Base-by-base conservation (phyloP, 2,113 vertebrate genomes). In the Reinhardtius hippoglossoides region DNA sequence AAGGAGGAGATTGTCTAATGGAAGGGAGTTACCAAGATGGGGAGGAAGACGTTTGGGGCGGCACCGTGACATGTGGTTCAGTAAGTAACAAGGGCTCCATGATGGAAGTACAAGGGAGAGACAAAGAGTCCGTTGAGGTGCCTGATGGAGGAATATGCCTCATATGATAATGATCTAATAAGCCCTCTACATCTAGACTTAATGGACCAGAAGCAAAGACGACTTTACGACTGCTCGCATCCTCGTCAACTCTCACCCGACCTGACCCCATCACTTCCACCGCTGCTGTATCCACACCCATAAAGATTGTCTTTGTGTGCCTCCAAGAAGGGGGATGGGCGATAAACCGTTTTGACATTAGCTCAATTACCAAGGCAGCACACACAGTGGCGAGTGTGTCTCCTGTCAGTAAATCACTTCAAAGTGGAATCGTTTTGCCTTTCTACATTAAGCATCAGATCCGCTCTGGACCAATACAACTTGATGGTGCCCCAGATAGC, bases 301-400 rank as follows among this genome's bases (percentile, higher is more conserved):
- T 76, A 85, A 86, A 82, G 81, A 64, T 37, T 9, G 65, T 58
- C 83, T 82, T 83, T 89, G 78, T 90, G 24, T 14, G 59, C 54
- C 58, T 74, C 76, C 31, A 27, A 77, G 75, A 82, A 73, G 44
- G 42, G n/a, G 80, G 59, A 67, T 52, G 71, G 57, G 70, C 67
- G 82, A 90, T 90, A 78, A 92, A 90, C 85, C 48, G 74, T 78
- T 73, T 73, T 72, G 83, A 79, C 80, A 71, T 89, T 78, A 83
- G 84, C 84, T 67, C 74, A 71, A 74, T 89, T 89, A 87, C 76
- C 55, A 65, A 58, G 70, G 67, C 86, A 23, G 64, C 68, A 12
- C 40, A 44, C n/a, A 24, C 67, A 44, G 81, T 68, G 75, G 72
- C 8, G 59, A 79, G 60, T 71, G 83, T 71, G 82, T 82, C 80